Evolutionary conservation across 2,113 vertebrate species (phyloP), one percentile per base, ranked within the genome.

Genomic region (Chrysemys picta): DNA sequence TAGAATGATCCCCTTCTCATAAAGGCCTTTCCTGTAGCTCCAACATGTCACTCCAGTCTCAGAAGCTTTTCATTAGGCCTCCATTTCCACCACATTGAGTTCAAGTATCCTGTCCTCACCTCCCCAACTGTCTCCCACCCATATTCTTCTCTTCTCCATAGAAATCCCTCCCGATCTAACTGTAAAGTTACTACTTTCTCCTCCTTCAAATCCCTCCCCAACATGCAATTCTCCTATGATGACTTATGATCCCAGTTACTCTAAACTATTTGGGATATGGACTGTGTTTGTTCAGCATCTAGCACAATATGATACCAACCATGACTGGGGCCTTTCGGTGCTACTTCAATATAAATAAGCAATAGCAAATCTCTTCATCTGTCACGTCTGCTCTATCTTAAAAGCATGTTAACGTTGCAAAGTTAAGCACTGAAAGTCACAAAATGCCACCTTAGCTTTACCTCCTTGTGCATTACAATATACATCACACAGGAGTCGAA

Each of bases 291-390:
- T 27, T 54, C 24, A 84, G 80, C 78, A 86, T 83, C 84, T 82
- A 89, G 78, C 89, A 95, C 93, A 95, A 93, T 89, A 95, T 80
- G 93, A 95, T 25, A 93, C 42, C 82, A 94, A 89, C 96, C 87
- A 92, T 79, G 92, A 80, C 83, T 80, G 83, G 89, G 78, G 62
- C 84, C 92, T 25, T 88, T 35, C 69, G 49, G 85, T 54, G 45
- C 81, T 93, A 95, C 87, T 87, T 53, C 38, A 45, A 25, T 25
- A 45, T 10, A 27, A 42, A 45, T 21, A 17, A 53, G 72, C 38
- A 76, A 22, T 42, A 45, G 42, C 5, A 45, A 76, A 25, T 42
- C 22, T 76, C 38, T 42, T 42, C 22, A 45, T 19, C 80, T 84
- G 82, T 78, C 62, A 78, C 69, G 91, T 27, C 54, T 47, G 38